Conservation (phyloP, 2,797 vertebrate species). For the Sebastes taczanowskii region DNA sequence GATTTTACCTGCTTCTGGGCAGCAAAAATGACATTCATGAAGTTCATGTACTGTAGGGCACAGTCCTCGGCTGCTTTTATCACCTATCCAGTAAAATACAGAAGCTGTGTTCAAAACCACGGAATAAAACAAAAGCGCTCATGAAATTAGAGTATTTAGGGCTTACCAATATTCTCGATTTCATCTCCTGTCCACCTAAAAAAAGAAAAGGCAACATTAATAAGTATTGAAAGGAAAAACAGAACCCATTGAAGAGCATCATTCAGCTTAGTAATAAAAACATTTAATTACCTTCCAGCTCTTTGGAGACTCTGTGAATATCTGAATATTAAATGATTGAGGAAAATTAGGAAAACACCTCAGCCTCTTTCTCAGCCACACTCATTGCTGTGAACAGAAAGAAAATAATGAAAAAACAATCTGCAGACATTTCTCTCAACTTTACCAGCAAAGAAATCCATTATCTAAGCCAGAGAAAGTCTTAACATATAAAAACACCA, state of each 20-base stretch:
- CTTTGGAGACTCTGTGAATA: conserved; percentile 91
- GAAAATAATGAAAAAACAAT: neutral
- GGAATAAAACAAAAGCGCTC: neutral
- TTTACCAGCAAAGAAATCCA: neutral
- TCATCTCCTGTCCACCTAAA: conserved; percentile 91
- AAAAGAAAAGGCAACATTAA: neutral
- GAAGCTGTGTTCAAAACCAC: neutral
- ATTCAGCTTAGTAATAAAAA: neutral
- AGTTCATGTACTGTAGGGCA: conserved; percentile 96
- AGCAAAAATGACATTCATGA: conserved; percentile 98
- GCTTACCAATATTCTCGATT: conserved; percentile 95
- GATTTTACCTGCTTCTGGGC: conserved; percentile 93
- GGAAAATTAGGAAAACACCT: conserved; percentile 17
- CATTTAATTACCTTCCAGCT: conserved; percentile 87
- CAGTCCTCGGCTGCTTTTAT: conserved; percentile 97
- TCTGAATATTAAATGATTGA: conserved; percentile 78
- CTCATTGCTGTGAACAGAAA: neutral
- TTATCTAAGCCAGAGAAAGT: neutral
- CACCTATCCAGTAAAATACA: conserved; percentile 80
- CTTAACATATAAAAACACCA: neutral
- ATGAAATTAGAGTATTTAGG: neutral
- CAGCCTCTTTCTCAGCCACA: neutral
- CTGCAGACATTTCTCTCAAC: neutral
- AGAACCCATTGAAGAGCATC: neutral
- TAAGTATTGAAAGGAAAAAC: neutral